Percentiles rank a stretch among this genome's conserved stretches.
These are phyloP conservation scores for Branchipolynoe longqiensis DNA, from an alignment of 2,888 invertebrate genomes.

Conservation along the genomic window DNA sequence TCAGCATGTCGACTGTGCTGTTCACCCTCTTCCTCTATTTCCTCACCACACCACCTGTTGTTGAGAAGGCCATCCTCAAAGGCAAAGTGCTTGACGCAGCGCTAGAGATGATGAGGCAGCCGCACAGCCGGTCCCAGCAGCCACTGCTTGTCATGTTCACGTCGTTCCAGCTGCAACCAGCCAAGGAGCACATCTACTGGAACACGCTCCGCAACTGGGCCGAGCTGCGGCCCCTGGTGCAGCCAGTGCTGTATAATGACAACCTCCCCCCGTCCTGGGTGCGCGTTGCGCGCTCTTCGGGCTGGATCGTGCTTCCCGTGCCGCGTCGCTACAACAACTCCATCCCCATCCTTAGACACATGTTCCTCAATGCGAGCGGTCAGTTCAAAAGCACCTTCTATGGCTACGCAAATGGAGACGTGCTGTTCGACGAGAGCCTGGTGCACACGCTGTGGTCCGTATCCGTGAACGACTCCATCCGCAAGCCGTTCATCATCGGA, in stretches of 20 bases:
- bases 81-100: conserved; percentile 4
- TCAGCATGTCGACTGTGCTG: background rate
- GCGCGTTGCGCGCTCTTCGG: conserved; percentile 32
- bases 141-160: conserved; percentile 53
- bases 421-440: conserved; percentile 70
- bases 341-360: conserved; percentile 73
- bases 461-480: background rate
- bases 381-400: conserved; percentile 71
- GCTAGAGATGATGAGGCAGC: background rate
- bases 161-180: background rate
- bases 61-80: conserved; percentile 8
- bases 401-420: conserved; percentile 75
- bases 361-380: conserved; percentile 72
- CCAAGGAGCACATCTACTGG: conserved; percentile 37
- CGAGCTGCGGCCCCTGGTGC: conserved; percentile 30
- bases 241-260: conserved; percentile 45
- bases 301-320: conserved; percentile 58
- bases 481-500: conserved; percentile 48
- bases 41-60: conserved; percentile 2
- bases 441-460: conserved; percentile 49
- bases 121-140: background rate
- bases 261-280: background rate
- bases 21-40: conserved; percentile 10
- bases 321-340: conserved; percentile 30
- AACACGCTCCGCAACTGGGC: conserved; percentile 52